phyloP scores from a whole-genome alignment of 2,888 invertebrate species.

The Diarsia dahlii region DNA sequence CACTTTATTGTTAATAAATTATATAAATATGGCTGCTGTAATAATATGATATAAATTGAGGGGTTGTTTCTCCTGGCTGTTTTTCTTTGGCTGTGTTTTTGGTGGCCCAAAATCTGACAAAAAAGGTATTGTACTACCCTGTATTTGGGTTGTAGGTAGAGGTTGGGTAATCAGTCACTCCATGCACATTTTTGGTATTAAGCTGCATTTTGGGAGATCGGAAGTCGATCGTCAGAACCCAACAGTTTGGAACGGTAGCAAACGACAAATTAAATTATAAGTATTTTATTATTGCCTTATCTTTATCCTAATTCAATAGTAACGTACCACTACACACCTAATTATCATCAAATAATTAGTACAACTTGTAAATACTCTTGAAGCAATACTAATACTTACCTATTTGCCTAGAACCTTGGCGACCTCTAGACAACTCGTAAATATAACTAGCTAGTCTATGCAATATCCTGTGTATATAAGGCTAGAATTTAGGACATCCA shows the following conservation, averaged over 20 bases:
- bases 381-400: conserved; percentile 3
- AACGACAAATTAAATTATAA: not conserved
- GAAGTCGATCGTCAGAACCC: not conserved
- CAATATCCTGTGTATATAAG: conserved; percentile 46
- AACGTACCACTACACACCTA: conserved; percentile 5
- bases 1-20: not conserved
- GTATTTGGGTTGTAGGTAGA: not conserved
- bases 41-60: not conserved
- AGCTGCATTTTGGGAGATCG: not conserved
- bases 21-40: not conserved
- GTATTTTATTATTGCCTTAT: not conserved
- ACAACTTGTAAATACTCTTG: conserved; percentile 20
- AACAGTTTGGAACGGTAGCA: not conserved
- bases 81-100: not conserved
- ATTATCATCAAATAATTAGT: conserved; percentile 38
- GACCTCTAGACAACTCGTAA: conserved; percentile 52
- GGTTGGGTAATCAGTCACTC: not conserved
- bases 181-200: not conserved
- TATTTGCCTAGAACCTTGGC: conserved; percentile 30
- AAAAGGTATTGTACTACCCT: not conserved
- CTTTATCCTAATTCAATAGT: not conserved
- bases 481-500: conserved; percentile 41
- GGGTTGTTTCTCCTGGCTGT: not conserved
- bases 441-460: conserved; percentile 38
- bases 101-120: not conserved